Percentiles rank a stretch among this genome's conserved stretches.
phyloP scores from a whole-genome alignment of 2,888 invertebrate genomes.

The Sialis fuliginosa region DNA sequence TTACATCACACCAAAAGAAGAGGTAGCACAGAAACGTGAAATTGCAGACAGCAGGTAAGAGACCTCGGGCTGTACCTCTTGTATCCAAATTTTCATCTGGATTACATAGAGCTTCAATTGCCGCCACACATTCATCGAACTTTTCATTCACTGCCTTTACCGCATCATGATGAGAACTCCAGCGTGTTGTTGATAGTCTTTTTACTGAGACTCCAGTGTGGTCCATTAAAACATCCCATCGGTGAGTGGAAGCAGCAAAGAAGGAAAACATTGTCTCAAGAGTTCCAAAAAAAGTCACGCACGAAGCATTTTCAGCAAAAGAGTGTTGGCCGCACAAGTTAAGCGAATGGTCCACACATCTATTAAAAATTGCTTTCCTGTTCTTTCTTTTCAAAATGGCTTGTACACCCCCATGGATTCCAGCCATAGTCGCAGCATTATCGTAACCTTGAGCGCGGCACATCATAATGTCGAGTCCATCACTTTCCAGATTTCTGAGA shows the following conservation, averaged over 20 bases:
- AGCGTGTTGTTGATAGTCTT: slow-evolving; percentile 5
- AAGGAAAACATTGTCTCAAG: neutral
- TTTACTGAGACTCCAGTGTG: neutral
- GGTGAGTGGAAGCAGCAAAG: neutral
- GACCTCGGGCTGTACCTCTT: slow-evolving; percentile 8
- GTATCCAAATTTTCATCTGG: slow-evolving; percentile 9
- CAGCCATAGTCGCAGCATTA: no score
- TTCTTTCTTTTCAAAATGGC: no score
- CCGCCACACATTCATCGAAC: slow-evolving; percentile 7
- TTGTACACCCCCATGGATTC: no score
- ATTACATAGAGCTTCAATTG: slow-evolving; percentile 8
- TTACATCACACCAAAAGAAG: no score
- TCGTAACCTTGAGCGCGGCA: no score
- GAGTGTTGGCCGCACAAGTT: no score
- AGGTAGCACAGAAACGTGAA: slow-evolving; percentile 9
- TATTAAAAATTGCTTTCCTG: no score
- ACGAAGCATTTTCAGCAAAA: neutral
- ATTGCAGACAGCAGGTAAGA: slow-evolving; percentile 9
- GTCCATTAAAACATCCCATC: neutral
- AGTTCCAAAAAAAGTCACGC: neutral
- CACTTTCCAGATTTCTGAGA: no score
- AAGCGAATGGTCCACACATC: no score
- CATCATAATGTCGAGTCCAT: no score
- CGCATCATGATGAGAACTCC: slow-evolving; percentile 9
- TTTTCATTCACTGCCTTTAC: slow-evolving; percentile 8